phyloP scores from a whole-genome alignment of 2,797 vertebrate species.

The Halcyon smyrnensis region DNA sequence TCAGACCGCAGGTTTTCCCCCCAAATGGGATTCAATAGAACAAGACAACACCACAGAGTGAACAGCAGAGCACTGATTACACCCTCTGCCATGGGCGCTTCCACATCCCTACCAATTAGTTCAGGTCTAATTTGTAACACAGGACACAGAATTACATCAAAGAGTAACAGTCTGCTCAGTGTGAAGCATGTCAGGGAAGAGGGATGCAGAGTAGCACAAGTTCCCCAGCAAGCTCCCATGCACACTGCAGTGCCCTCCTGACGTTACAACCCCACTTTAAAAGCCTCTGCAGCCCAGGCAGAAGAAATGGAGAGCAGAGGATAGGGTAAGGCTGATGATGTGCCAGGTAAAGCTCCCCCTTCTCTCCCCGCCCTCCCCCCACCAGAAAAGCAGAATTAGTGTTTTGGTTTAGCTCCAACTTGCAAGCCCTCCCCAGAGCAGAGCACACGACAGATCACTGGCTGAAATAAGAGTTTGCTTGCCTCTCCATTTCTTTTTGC shows the following conservation, averaged over 20 bases:
- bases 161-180: not conserved
- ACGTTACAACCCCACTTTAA: not conserved
- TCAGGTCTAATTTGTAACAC: not conserved
- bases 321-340: not conserved
- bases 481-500: constrained; percentile 65
- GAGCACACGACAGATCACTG: not conserved
- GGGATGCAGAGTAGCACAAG: not conserved
- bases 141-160: not conserved
- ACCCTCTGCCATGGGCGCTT: rapidly evolving
- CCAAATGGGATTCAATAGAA: not conserved
- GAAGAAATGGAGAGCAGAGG: not conserved
- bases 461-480: constrained; percentile 69
- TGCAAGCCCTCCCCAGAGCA: constrained; percentile 49
- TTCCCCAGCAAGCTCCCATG: not conserved
- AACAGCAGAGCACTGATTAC: not conserved
- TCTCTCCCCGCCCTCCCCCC: not conserved
- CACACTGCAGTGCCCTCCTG: not conserved
- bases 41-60: not conserved
- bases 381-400: not conserved
- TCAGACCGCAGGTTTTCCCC: not conserved
- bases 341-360: not conserved
- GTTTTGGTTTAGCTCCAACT: not conserved
- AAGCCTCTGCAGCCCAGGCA: not conserved
- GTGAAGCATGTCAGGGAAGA: not conserved
- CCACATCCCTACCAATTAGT: not conserved